Evolutionary conservation across 2,888 invertebrate genomes (phyloP), one percentile per base, ranked within the genome.

Genomic region (Prenolepis imparis): DNA sequence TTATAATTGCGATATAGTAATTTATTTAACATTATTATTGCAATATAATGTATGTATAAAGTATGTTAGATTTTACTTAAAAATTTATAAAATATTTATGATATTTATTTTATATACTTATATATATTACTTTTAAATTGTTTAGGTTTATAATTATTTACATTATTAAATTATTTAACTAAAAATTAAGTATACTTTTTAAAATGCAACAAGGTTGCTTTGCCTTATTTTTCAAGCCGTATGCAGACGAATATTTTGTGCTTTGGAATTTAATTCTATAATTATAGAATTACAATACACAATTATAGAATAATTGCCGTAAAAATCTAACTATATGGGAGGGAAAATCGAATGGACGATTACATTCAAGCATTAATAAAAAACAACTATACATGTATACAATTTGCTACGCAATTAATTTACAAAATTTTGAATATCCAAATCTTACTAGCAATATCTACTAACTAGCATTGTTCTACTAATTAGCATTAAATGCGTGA

Each of bases 161-260:
- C 15, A 44, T 44, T n/a, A n/a, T 28, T 28, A 28, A 1, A 28
- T 28, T 44, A 44, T 44, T 15, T 44, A 44, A 12, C 12, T 44
- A 44, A 44, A 0, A 44, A 44, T 36, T 36, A 36, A 36, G 5
- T 5, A 5, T 0, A 5, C 15, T 12, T 11, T 12, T 3, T 12
- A 44, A 12, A 44, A 12, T 44, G 3, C 44, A 44, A 44, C 44
- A 44, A 12, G 15, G 3, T 15, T 44, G 3, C 12, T 44, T 41
- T 44, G 44, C 3, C 12, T 32, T 41, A 57, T 21, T 52, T 52
- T 36, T 64, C 36, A n/a, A 70, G 3, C 15, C 70, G 70, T 28
- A 28, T n/a, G n/a, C 77, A 70, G 57, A 68, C 44, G 32, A 41
- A 68, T 78, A 68, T 78, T 78, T 78, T 21, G 77, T 68, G 41